phyloP scores from a whole-genome alignment of 2,888 invertebrate species.

The Cremastinae sp. region DNA sequence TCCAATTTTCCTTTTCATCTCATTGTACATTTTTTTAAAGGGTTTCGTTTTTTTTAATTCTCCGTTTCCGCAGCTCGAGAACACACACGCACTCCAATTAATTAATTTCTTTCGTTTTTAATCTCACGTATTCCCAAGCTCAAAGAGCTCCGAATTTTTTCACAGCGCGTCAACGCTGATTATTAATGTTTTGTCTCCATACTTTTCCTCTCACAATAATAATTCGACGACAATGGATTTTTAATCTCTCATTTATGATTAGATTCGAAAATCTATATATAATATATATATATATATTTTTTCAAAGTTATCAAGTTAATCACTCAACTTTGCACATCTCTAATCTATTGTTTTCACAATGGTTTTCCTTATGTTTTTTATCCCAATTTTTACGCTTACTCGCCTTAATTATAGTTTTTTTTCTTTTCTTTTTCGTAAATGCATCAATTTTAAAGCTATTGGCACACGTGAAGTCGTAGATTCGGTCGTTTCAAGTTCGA shows the following conservation, averaged over 20 bases:
- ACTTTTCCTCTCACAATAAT: slow-evolving; percentile 46
- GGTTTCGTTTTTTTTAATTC: background rate
- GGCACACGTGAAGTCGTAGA: slow-evolving; percentile 65
- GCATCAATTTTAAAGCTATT: slow-evolving; percentile 62
- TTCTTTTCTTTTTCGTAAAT: slow-evolving; percentile 29
- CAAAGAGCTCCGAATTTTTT: slow-evolving; percentile 6
- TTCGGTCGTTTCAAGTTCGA: slow-evolving; percentile 57
- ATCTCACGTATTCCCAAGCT: too few relatives aligned
- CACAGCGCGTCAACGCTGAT: slow-evolving; percentile 27
- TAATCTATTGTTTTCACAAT: slow-evolving; percentile 44
- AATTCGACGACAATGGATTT: slow-evolving; percentile 52
- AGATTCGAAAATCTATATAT: slow-evolving; percentile 53
- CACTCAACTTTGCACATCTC: slow-evolving; percentile 52
- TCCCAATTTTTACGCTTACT: slow-evolving; percentile 27
- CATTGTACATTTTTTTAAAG: slow-evolving; percentile 14
- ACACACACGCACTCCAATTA: too few relatives aligned
- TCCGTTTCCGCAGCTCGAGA: too few relatives aligned
- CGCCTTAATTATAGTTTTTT: slow-evolving; percentile 5
- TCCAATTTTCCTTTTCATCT: slow-evolving; percentile 22
- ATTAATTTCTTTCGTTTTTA: background rate
- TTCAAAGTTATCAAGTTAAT: slow-evolving; percentile 58
- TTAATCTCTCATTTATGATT: slow-evolving; percentile 52
- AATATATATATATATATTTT: slow-evolving; percentile 5
- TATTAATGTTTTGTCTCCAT: background rate
- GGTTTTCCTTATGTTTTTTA: slow-evolving; percentile 44